Conservation (phyloP, 2,888 invertebrate genomes). For the Onchidella celtica region DNA sequence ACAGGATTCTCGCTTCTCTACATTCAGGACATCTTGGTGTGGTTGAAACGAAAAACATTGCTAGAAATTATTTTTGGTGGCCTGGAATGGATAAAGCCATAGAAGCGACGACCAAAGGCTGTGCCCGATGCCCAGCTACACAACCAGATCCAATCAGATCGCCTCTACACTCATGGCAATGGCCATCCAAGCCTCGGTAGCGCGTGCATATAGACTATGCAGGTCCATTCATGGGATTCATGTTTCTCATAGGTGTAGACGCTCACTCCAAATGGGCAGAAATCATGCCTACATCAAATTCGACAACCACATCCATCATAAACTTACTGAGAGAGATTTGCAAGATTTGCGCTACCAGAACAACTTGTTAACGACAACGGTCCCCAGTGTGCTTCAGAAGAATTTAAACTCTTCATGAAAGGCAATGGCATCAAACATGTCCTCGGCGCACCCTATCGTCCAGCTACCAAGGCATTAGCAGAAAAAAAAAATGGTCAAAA, state of each 20-base stretch:
- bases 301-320: not conserved
- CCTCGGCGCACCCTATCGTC: slow-evolving; percentile 34
- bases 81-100: too few species aligned
- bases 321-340: not conserved
- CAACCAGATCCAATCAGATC: too few species aligned
- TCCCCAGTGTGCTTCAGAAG: not conserved
- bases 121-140: too few species aligned
- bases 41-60: not conserved
- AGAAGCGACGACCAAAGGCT: too few species aligned
- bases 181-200: not conserved
- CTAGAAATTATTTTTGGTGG: not conserved
- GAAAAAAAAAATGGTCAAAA: slow-evolving; percentile 58
- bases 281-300: not conserved
- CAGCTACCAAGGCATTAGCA: slow-evolving; percentile 54
- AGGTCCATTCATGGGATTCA: not conserved
- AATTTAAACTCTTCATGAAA: slow-evolving; percentile 50
- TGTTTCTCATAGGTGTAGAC: not conserved
- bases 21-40: not conserved
- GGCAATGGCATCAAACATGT: slow-evolving; percentile 56
- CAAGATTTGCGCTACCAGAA: not conserved
- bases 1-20: not conserved
- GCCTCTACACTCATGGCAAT: too few species aligned
- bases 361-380: not conserved
- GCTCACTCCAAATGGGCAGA: not conserved
- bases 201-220: too few species aligned